These are phyloP conservation scores for Phyllotreta striolata DNA, from an alignment of 2,888 invertebrate genomes.

Conservation along the genomic window DNA sequence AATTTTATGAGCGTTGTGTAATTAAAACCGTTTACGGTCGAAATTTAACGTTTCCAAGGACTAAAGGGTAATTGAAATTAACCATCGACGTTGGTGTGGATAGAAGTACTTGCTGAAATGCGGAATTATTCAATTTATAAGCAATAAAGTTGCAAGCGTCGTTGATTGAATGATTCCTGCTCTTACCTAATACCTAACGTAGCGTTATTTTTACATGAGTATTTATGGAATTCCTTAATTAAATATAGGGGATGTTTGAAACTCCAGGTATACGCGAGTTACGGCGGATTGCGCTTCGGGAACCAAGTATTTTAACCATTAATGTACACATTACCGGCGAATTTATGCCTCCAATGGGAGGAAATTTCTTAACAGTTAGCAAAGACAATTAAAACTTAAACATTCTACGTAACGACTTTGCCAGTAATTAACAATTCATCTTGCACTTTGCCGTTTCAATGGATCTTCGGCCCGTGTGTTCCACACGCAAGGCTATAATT, in stretches of 20 bases:
- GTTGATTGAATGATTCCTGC: too few relatives aligned
- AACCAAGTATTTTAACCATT: not conserved
- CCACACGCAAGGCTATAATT: too few relatives aligned
- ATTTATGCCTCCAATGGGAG: slow-evolving; percentile 11
- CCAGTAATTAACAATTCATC: slow-evolving; percentile 13
- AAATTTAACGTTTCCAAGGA: slow-evolving; percentile 4
- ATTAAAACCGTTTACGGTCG: slow-evolving; percentile 10
- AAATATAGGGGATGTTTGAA: too few relatives aligned
- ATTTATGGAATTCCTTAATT: too few relatives aligned
- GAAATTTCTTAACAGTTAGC: slow-evolving; percentile 15
- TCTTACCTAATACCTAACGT: too few relatives aligned
- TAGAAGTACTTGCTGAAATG: not conserved
- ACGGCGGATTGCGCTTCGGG: too few relatives aligned
- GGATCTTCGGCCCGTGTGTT: not conserved
- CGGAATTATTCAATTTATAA: too few relatives aligned
- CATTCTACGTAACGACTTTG: slow-evolving; percentile 9
- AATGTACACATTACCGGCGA: slow-evolving; percentile 1
- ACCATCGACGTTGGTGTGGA: slow-evolving; percentile 8
- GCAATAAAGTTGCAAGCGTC: too few relatives aligned
- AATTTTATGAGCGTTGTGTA: slow-evolving; percentile 11
- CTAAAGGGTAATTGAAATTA: slow-evolving; percentile 14
- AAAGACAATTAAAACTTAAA: slow-evolving; percentile 15
- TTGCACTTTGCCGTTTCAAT: slow-evolving; percentile 2
- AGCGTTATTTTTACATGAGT: too few relatives aligned
- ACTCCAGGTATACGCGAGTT: too few relatives aligned